Base-by-base conservation (phyloP, 2,113 vertebrate species). In the Struthidea cinerea region DNA sequence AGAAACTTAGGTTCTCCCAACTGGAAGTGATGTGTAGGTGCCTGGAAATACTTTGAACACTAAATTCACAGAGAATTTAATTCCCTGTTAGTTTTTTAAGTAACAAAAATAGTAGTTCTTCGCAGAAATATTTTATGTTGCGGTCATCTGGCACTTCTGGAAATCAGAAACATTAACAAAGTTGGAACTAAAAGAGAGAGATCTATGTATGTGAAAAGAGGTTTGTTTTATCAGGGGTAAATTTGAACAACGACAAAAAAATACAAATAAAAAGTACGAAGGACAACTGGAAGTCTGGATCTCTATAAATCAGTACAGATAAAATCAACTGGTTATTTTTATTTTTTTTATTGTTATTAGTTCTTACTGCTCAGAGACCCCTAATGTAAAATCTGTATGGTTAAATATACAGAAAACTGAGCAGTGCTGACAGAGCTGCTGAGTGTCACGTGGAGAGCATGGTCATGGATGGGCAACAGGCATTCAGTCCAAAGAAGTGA, bases 401-500 rank as follows among this genome's bases (percentile, higher is more conserved):
- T 12, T 74, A 22, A 70, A 64, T 57, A 27, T 49, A 13, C 6
- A 68, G 55, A 30, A 86, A 64, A 18, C 17, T 47, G 32, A 20
- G 35, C 41, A 39, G 1, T 46, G 35, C 60, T 76, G 59, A 10
- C 49, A 33, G 39, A 47, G 24, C 52, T 89, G 60, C 27, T 13
- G 28, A 46, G 16, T 11, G 20, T 27, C 22, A 16, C 0, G 0
- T 4, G 3, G 11, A 3, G 55, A 33, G 56, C 20, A 7, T 26
- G 49, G 7, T 32, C n/a, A 6, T 0, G 11, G 42, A 5, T 63
- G 23, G 28, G 53, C 41, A 50, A 7, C 15, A 74, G 49, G 14
- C 35, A 46, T 33, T 67, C 59, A 42, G 46, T 35, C 55, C 71
- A 49, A 10, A 78, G 9, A 57, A 65, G 57, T 64, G 10, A 8